Evolutionary conservation across 2,113 vertebrate species (phyloP).

Genomic region (Aphyosemion australe): DNA sequence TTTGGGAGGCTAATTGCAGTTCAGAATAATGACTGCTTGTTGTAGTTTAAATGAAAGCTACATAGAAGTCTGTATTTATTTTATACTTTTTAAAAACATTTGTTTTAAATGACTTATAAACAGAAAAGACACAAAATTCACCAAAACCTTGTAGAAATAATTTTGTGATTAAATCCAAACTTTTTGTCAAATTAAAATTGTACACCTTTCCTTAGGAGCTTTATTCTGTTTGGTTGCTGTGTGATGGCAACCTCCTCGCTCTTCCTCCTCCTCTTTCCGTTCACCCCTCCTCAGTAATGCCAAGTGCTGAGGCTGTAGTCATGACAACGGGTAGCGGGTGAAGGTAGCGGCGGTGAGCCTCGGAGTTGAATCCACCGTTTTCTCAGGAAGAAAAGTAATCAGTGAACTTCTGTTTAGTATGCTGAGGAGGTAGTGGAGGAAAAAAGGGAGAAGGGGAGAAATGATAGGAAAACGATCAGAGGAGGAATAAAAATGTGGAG

Average conservation of each 20-base stretch:
- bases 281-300: slow-evolving; percentile 71
- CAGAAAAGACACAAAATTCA: too few relatives aligned
- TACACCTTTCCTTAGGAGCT: slow-evolving; percentile 18
- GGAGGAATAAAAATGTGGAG: slow-evolving; percentile 27
- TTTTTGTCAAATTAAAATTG: slow-evolving; percentile 17
- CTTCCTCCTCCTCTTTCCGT: slow-evolving; percentile 57
- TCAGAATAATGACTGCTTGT: too few relatives aligned
- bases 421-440: slow-evolving; percentile 71
- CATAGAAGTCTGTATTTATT: too few relatives aligned
- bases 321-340: slow-evolving; percentile 84
- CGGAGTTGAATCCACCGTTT: slow-evolving; percentile 73
- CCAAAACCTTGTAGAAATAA: not conserved
- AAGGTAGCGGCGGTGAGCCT: slow-evolving; percentile 73
- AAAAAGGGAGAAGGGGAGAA: slow-evolving; percentile 38
- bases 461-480: slow-evolving; percentile 45
- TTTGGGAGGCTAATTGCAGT: not conserved
- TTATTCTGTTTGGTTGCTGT: slow-evolving; percentile 47
- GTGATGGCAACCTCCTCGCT: slow-evolving; percentile 43
- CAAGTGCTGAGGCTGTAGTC: slow-evolving; percentile 81
- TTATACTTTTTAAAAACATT: too few relatives aligned
- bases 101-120: too few relatives aligned
- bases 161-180: not conserved
- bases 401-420: slow-evolving; percentile 88
- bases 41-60: too few relatives aligned
- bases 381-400: slow-evolving; percentile 86